Conservation (phyloP, 2,888 invertebrate genomes). For the Lottia gigantea region DNA sequence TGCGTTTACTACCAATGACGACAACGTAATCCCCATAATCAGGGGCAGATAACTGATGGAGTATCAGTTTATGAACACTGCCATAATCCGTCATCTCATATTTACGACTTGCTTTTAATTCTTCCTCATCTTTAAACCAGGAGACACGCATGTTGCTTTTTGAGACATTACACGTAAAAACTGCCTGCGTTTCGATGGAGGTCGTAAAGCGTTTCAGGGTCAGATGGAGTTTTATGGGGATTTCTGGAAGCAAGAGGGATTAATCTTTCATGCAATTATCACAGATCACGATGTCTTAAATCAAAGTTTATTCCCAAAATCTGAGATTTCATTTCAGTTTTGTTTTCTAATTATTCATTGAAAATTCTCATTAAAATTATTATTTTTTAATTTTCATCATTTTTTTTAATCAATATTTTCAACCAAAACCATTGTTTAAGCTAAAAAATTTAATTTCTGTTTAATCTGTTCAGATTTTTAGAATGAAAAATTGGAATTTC, state of each 20-base stretch:
- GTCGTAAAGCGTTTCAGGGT: constrained; percentile 46
- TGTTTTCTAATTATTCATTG: no score
- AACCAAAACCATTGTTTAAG: no score
- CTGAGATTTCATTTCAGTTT: no score
- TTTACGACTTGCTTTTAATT: constrained; percentile 51
- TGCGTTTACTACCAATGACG: constrained; percentile 69
- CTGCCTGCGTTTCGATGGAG: constrained; percentile 44
- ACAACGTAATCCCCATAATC: constrained; percentile 74
- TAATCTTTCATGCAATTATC: constrained; percentile 1
- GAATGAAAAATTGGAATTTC: no score
- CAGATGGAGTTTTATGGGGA: constrained; percentile 53
- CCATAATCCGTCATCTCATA: constrained; percentile 67
- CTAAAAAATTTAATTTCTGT: no score
- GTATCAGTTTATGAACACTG: constrained; percentile 48
- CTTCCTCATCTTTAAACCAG: constrained; percentile 63
- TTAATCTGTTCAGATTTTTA: no score
- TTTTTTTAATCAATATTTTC: no score
- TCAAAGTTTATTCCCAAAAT: no score
- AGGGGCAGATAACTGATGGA: constrained; percentile 45
- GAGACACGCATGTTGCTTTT: constrained; percentile 52
- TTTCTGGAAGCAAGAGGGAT: constrained; percentile 45
- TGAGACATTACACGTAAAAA: constrained; percentile 56
- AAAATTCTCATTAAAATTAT: no score
- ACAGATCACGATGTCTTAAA: background rate
- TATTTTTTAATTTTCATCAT: no score